Percentiles rank a stretch among this genome's conserved stretches.
Evolutionary conservation across 2,797 vertebrate species (phyloP).

Genomic region (Cirrhinus molitorella): DNA sequence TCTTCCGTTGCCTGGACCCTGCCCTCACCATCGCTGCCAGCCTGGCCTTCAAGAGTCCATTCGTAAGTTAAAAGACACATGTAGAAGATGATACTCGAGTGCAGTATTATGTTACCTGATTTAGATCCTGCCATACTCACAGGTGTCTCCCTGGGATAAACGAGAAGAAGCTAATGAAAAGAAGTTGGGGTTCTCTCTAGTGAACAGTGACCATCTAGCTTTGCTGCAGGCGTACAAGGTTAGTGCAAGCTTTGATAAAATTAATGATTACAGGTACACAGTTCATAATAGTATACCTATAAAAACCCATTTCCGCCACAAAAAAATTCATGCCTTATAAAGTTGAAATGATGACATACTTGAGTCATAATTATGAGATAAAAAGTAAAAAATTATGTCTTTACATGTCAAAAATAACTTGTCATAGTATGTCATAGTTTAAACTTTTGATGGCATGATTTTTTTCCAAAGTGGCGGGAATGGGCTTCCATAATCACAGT

Average conservation of each 20-base stretch:
- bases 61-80: slow-evolving; percentile 70
- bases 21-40: slow-evolving; percentile 97
- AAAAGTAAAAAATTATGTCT: no score
- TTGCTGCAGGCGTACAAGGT: slow-evolving; percentile 95
- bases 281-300: not conserved
- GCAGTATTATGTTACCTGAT: not conserved
- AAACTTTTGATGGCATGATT: no score
- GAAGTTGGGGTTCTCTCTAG: slow-evolving; percentile 90
- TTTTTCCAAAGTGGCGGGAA: no score
- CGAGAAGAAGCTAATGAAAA: slow-evolving; percentile 93
- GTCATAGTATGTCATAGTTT: no score
- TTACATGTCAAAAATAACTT: no score
- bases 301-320: no score
- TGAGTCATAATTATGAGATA: no score
- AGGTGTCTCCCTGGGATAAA: slow-evolving; percentile 99
- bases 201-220: slow-evolving; percentile 94
- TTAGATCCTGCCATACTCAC: not conserved
- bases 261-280: not conserved
- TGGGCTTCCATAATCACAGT: no score
- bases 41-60: slow-evolving; percentile 90
- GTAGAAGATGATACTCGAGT: not conserved
- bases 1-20: slow-evolving; percentile 97
- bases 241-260: slow-evolving; percentile 36
- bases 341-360: no score
- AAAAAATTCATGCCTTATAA: no score